Evolutionary conservation across 2,797 vertebrate genomes (phyloP), one percentile per base, ranked within the genome.

Genomic region (Triplophysa yarkandensis): DNA sequence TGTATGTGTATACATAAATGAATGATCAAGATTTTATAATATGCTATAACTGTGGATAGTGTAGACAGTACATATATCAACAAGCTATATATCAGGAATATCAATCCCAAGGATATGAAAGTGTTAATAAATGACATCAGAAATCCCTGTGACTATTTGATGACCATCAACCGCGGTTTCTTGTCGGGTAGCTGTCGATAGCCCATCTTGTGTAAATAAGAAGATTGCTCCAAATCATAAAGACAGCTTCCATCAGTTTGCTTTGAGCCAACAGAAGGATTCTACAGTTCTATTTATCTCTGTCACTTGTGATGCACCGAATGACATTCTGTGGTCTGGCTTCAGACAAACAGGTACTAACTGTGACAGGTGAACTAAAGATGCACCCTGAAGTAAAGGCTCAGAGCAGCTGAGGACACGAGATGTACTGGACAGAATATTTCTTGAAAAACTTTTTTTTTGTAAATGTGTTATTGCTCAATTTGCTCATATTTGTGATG

Each of bases 321-420:
- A 23, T 67, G 73, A 78, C 69, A 74, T 77, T 43, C 54, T 48
- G 68, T 39, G 63, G 63, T 57, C 23, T n/a, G 52, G 34, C 63
- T 52, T 55, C 39, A 68, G 64, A 74, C 54, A 54, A 77, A 65
- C 74, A 62, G 65, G 71, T 77, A 79, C 66, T 74, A 68, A 71
- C 63, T 46, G 25, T 81, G 81, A 74, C 79, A 79, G 79, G 55
- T 80, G 76, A 73, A 78, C 76, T 62, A 57, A 74, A 74, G 74
- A 68, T 69, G 68, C 62, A 68, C 71, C 75, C 71, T 62, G 14
- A 62, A 60, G 68, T 74, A 79, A 79, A 79, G 67, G 34, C 67
- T 74, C 50, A 62, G 63, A 23, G 64, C 41, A 63, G 60, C 68
- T 13, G 61, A 77, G 57, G 71, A 69, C 55, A 48, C 61, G 30